Base-by-base conservation (phyloP, 2,113 vertebrate genomes). In the Neotoma lepida region DNA sequence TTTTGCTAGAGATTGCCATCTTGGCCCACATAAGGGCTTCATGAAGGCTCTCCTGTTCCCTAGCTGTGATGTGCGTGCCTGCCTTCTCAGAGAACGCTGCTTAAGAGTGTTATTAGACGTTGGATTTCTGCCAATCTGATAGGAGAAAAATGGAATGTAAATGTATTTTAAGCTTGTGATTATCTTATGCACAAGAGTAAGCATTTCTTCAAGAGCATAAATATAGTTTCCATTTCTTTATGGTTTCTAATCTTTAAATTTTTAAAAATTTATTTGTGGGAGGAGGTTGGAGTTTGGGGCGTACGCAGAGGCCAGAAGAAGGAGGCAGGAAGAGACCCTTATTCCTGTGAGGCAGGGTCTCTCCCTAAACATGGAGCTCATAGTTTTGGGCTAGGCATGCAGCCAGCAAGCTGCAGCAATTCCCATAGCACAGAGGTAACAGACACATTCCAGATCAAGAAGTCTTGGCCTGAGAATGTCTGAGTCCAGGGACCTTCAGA, bases 141-240 rank as follows among this genome's bases (percentile, higher is more conserved):
- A 91, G 71, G 73, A 54, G 61, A 94, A 56, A 92, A 92, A 74
- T 14, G 78, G 78, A 89, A 91, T 90, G 82, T 92, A n/a, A 18
- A 20, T 74, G 71, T n/a, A 86, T 78, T 93, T 94, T 91, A 92
- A 77, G 73, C 78, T 56, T 78, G 17, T 86, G n/a, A 33, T 90
- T 90, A 46, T 66, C 44, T 78, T 64, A 54, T 54, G 64, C 51
- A 61, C 28, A 74, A 90, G 70, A 22, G 51, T 44, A 51, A 89
- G 22, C 30, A 39, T 76, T 93, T 95, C 89, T 94, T 96, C 84
- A 89, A 96, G 89, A 93, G 70, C 51, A 15, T 78, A 33, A 70
- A 68, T 86, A 24, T 9, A 33, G 68, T 88, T 89, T 78, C n/a
- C 30, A 18, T 28, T 74, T 88, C 22, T 78, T 84, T 94, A 15